Percentiles rank a stretch among this genome's conserved stretches.
Conservation (phyloP, 2,797 vertebrate species). For the Tauraco hartlaubi region DNA sequence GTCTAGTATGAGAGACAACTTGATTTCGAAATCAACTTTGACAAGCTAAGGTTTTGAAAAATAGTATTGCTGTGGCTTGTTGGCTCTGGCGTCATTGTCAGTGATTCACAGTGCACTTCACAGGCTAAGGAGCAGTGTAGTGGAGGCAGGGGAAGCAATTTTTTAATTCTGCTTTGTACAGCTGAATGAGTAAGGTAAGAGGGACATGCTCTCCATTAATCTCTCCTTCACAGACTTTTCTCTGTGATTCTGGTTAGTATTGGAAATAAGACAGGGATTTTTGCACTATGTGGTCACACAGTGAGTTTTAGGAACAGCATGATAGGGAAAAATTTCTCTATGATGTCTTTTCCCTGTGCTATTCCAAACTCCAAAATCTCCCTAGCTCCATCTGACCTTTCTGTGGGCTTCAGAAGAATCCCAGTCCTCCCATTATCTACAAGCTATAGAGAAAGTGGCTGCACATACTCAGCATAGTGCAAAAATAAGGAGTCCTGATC, state of each 20-base stretch:
- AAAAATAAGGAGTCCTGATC: not conserved
- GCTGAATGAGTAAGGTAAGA: not conserved
- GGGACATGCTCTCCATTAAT: not conserved
- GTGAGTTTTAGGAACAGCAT: not conserved
- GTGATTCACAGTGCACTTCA: not conserved
- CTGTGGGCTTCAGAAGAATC: not conserved
- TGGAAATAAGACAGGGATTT: not conserved
- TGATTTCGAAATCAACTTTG: slow-evolving; percentile 32
- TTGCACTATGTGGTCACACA: not conserved
- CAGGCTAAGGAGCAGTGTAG: not conserved
- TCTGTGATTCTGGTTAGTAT: not conserved
- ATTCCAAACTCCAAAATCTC: not conserved
- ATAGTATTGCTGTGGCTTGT: not conserved
- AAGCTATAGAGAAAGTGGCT: not conserved
- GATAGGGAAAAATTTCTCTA: not conserved
- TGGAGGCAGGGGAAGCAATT: not conserved
- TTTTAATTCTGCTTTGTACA: not conserved
- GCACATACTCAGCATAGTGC: not conserved
- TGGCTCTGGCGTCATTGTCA: not conserved
- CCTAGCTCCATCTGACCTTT: not conserved
- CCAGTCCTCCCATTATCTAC: not conserved
- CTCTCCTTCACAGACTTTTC: not conserved
- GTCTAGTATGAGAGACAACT: not conserved
- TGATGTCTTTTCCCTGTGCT: not conserved
- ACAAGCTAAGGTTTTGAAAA: slow-evolving; percentile 32